Conservation (phyloP, 2,888 invertebrate genomes). For the Cephus pygmeus region DNA sequence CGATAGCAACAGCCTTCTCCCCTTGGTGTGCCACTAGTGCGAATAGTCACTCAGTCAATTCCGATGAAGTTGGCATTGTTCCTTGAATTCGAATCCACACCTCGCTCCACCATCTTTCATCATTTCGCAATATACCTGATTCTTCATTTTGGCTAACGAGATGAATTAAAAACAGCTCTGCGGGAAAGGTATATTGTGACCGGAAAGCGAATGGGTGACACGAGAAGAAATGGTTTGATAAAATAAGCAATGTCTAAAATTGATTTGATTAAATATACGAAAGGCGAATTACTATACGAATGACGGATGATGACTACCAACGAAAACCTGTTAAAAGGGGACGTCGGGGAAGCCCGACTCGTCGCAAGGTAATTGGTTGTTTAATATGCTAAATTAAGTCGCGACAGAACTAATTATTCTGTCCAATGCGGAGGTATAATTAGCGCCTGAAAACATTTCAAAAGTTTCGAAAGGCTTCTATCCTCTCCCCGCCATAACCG, state of each 20-base stretch:
- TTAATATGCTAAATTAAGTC: constrained; percentile 17
- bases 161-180: not conserved
- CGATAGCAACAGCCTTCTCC: not conserved
- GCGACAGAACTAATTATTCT: constrained; percentile 19
- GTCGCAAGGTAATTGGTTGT: constrained; percentile 14
- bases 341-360: not conserved
- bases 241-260: not conserved
- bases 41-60: not conserved
- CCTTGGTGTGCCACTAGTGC: not conserved
- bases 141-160: not conserved
- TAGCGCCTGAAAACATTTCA: constrained; percentile 12
- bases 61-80: not conserved
- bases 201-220: not conserved
- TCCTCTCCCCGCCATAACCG: not conserved
- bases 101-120: not conserved
- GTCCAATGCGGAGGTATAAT: constrained; percentile 18
- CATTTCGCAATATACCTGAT: not conserved
- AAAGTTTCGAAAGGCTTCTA: constrained; percentile 14
- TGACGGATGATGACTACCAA: not conserved
- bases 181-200: not conserved
- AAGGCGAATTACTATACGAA: not conserved
- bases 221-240: not conserved
- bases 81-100: not conserved
- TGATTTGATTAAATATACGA: not conserved
- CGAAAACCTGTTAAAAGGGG: not conserved